Percentiles rank a stretch among this genome's conserved stretches.
phyloP scores from a whole-genome alignment of 2,797 vertebrate species.

The Scyliorhinus canicula region DNA sequence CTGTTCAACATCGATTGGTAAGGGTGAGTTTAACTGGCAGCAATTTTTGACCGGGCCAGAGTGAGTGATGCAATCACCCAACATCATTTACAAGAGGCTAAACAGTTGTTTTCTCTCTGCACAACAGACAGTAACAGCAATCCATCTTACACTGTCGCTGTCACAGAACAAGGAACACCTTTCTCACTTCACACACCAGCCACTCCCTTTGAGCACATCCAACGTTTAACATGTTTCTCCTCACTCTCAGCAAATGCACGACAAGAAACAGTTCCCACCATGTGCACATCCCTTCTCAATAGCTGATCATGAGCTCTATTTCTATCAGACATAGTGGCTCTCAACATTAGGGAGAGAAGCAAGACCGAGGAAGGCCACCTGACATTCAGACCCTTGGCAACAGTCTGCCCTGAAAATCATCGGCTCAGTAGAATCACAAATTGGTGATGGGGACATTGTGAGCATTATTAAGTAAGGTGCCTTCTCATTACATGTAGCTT shows the following conservation, averaged over 20 bases:
- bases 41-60: neutral
- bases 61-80: neutral
- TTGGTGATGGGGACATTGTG: neutral
- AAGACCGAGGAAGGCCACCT: neutral
- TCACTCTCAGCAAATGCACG: neutral
- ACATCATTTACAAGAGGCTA: neutral
- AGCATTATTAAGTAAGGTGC: neutral
- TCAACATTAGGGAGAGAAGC: too few species aligned
- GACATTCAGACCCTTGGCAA: neutral
- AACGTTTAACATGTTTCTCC: neutral
- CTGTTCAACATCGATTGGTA: neutral
- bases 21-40: neutral
- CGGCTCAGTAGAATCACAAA: neutral
- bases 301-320: neutral
- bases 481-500: neutral
- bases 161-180: neutral
- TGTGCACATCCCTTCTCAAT: neutral
- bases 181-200: neutral
- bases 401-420: neutral
- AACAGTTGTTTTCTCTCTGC: neutral
- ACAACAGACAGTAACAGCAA: neutral
- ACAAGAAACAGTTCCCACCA: neutral
- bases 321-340: neutral
- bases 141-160: neutral
- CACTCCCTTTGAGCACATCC: neutral